Base-by-base conservation (phyloP, 2,797 vertebrate species). In the Anguilla anguilla region DNA sequence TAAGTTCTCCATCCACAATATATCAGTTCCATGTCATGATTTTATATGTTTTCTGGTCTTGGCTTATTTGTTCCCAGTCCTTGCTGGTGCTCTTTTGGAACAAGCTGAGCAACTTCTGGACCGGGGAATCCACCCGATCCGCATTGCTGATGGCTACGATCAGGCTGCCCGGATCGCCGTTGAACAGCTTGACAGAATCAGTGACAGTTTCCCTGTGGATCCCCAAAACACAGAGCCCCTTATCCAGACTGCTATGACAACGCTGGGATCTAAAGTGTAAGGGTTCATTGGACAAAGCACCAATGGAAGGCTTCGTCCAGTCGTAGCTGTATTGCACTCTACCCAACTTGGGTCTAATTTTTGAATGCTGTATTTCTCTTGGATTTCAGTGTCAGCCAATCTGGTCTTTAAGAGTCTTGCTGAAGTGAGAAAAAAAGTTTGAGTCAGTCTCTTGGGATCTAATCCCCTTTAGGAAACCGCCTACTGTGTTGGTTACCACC, bases 181-280 rank as follows among this genome's bases (percentile, higher is more conserved):
- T 0, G 95, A 97, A 11, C 95, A 98, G 90, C 94, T 99, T 0
- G 98, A 99, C 93, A 97, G 96, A 93, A 99, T 99, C 87, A 96
- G 97, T 6, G 98, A 99, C 90, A 98, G 96, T 84, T 97, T 98
- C 90, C 97, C 96, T 0, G 98, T 96, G 3, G 97, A 99, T 94
- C 94, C 95, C 13, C 95, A 94, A 84, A 97, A 98, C 92, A 97
- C 82, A 6, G 98, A 99, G 67, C 97, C 98, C 0, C 97, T 99
- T 86, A 94, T 99, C 93, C 98, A 99, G 95, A 99, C 99, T 0
- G 99, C 99, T 74, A 99, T 99, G 96, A 99, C 99, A 83, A 99
- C 99, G 0, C 94, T 99, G 28, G 98, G 99, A 83, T 99, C 99
- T 88, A 99, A 99, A 97, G 97, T 99, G 99, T 99, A 93, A 94